Evolutionary conservation across 2,888 invertebrate genomes (phyloP).

Genomic region (Patella pellucida): DNA sequence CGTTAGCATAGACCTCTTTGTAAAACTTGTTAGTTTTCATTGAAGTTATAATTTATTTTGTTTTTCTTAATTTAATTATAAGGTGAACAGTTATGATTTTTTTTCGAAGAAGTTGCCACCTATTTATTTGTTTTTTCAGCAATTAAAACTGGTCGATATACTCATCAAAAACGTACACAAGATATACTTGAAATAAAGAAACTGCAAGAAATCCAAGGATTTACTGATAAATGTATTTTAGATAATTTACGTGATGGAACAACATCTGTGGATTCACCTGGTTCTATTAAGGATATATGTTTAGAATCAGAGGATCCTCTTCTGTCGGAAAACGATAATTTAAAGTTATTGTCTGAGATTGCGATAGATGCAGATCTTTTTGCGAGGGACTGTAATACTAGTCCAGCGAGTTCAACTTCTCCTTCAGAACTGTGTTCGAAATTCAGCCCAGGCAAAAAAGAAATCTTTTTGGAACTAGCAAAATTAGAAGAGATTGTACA

Average conservation of each 20-base stretch:
- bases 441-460: too few species aligned
- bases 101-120: not conserved
- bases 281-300: not conserved
- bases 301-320: not conserved
- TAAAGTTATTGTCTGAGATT: not conserved
- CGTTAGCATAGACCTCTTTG: too few species aligned
- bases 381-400: not conserved
- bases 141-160: conserved; percentile 68
- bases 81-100: too few species aligned
- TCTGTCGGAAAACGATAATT: not conserved
- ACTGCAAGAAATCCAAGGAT: conserved; percentile 33
- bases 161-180: conserved; percentile 62
- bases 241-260: not conserved
- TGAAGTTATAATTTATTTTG: too few species aligned
- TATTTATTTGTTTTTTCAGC: conserved; percentile 47
- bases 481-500: not conserved
- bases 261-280: not conserved
- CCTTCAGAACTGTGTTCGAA: not conserved
- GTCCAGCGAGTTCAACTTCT: not conserved
- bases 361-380: not conserved
- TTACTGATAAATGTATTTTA: not conserved
- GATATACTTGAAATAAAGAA: conserved; percentile 65
- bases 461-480: not conserved
- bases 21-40: too few species aligned
- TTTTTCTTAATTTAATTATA: too few species aligned